Evolutionary conservation across 2,888 invertebrate species (phyloP), one percentile per base, ranked within the genome.

Genomic region (Proisotoma minuta): DNA sequence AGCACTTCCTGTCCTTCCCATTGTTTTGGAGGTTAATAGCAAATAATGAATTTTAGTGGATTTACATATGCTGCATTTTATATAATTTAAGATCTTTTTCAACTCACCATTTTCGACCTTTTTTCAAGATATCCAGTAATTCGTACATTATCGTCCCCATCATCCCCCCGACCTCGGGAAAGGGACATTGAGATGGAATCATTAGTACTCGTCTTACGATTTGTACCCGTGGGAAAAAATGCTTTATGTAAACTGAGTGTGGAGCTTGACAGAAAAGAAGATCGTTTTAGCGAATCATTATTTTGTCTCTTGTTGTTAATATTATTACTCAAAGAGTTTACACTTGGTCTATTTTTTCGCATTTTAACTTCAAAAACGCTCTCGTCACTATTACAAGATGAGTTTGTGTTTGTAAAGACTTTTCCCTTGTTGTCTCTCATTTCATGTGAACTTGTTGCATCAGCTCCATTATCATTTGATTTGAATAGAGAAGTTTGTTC

Each of bases 91-190:
- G n/a, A n/a, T n/a, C n/a, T n/a, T n/a, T n/a, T n/a, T n/a, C n/a
- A n/a, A 43, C 75, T 77, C 77, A 81, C 82, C 78, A 79, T 76
- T 77, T 79, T 80, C 24, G 79, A 79, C 69, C 79, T 79, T 71
- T 81, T 81, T 69, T 81, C 81, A 58, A 82, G 75, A 70, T 81
- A 81, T 39, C 82, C 81, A 12, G 79, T 79, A 65, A 81, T 78
- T 74, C 79, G 80, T 22, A 76, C 29, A 24, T 54, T 29, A 24
- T 22, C 50, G 5, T 54, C 53, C 5, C 53, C 53, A 22, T 29
- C 43, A 5, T 4, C 4, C 10, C 43, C 43, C 4, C 43, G 18
- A 4, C 43, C 43, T 43, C 43, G 15, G 5, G 43, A 43, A 5
- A 43, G 20, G 43, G 43, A 43, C 43, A 43, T 43, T 5, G 43